Percentiles rank a stretch among this genome's conserved stretches.
Conservation (phyloP, 2,113 vertebrate genomes). For the Sporophila hypoxantha region DNA sequence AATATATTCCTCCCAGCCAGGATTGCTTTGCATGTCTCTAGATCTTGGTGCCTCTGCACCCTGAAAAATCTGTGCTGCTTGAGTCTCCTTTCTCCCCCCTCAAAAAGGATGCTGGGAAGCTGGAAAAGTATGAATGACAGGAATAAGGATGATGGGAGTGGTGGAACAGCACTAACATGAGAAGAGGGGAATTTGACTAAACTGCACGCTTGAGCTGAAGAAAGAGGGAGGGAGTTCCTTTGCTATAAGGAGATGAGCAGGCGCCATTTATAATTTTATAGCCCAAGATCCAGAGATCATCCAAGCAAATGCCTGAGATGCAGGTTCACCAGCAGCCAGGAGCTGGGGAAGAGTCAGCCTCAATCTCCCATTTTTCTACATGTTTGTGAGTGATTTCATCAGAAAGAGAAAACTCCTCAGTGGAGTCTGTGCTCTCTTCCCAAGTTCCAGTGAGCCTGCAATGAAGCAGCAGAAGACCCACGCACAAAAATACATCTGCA, state of each 20-base stretch:
- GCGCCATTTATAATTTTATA: background rate
- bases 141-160: background rate
- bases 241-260: background rate
- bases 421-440: background rate
- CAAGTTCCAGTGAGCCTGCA: background rate
- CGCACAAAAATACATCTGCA: background rate
- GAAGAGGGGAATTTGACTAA: background rate
- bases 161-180: background rate
- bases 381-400: background rate
- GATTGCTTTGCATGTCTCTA: background rate
- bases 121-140: background rate
- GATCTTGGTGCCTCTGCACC: background rate
- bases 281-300: background rate
- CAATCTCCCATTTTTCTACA: background rate
- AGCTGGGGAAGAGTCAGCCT: background rate
- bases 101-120: background rate
- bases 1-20: background rate
- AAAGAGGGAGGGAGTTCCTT: background rate
- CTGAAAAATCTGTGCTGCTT: background rate
- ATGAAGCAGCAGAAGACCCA: background rate
- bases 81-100: background rate
- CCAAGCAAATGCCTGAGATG: background rate
- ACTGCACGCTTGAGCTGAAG: background rate
- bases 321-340: background rate
- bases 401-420: background rate